These are phyloP conservation scores for Plodia interpunctella DNA, from an alignment of 1,140 invertebrate genomes.

Conservation along the genomic window DNA sequence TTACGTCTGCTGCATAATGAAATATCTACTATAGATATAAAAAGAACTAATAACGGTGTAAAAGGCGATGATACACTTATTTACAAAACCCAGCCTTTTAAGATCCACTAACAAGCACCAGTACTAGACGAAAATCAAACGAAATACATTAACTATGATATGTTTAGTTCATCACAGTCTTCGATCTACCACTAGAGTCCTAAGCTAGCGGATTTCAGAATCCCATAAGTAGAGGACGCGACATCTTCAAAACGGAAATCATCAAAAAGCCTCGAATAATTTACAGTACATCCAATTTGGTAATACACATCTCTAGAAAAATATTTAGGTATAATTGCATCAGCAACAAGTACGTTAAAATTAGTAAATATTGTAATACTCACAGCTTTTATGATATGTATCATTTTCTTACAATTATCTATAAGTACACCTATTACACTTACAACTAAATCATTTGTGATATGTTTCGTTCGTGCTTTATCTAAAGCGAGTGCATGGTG, in stretches of 20 bases:
- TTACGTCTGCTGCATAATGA: not conserved
- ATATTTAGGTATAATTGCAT: constrained; percentile 74
- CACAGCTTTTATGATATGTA: constrained; percentile 75
- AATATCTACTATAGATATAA: constrained; percentile 14
- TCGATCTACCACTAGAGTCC: constrained; percentile 72
- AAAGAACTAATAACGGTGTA: constrained; percentile 59
- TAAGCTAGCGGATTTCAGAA: constrained; percentile 71
- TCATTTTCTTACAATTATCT: constrained; percentile 59
- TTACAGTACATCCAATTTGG: constrained; percentile 57
- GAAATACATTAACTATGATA: constrained; percentile 73
- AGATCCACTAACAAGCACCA: constrained; percentile 75
- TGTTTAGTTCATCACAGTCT: constrained; percentile 74
- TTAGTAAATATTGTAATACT: constrained; percentile 74
- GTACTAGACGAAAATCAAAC: constrained; percentile 72
- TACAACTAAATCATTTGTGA: constrained; percentile 48
- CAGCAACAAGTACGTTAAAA: constrained; percentile 68
- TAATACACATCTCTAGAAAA: constrained; percentile 75
- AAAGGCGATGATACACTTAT: constrained; percentile 68
- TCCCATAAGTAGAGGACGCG: constrained; percentile 74
- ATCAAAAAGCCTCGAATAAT: constrained; percentile 67
- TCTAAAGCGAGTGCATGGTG: constrained; percentile 69
- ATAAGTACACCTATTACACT: constrained; percentile 52
- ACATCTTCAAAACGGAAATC: constrained; percentile 65
- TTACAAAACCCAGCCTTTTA: constrained; percentile 74
- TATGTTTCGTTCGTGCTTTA: constrained; percentile 52